Evolutionary conservation across 2,113 vertebrate genomes (phyloP).

Genomic region (Pogona vitticeps): DNA sequence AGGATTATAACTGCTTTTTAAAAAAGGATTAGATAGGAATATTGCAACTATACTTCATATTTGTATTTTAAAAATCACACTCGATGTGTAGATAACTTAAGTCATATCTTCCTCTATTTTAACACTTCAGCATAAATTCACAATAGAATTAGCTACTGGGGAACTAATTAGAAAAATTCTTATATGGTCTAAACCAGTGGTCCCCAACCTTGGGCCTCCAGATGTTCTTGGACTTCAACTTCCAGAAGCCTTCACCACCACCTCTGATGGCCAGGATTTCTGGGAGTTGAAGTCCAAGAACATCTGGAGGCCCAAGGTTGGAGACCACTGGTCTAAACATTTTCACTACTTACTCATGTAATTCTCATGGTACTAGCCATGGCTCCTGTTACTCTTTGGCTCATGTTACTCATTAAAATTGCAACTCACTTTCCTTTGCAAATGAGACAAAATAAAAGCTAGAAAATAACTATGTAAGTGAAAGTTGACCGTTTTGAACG

Average conservation of each 20-base stretch:
- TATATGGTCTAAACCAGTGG: too few species aligned
- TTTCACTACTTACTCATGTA: constrained; percentile 37
- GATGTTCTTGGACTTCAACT: too few species aligned
- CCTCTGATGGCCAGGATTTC: too few species aligned
- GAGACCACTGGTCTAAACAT: too few species aligned
- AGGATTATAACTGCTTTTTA: neutral
- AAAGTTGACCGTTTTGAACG: neutral
- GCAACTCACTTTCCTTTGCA: constrained; percentile 46
- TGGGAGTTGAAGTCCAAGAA: too few species aligned
- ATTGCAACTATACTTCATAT: constrained; percentile 19
- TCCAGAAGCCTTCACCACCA: too few species aligned
- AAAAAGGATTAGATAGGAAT: neutral
- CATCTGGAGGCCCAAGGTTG: too few species aligned
- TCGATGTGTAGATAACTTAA: constrained; percentile 24
- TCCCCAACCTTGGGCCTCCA: too few species aligned
- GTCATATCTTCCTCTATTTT: constrained; percentile 16
- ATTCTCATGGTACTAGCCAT: constrained; percentile 20
- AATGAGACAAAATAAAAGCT: constrained; percentile 35
- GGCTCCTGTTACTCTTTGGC: constrained; percentile 53
- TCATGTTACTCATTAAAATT: neutral
- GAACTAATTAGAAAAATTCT: constrained; percentile 65
- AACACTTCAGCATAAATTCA: constrained; percentile 32
- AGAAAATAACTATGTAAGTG: constrained; percentile 21
- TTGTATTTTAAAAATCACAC: constrained; percentile 45
- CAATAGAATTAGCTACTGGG: constrained; percentile 56